These are phyloP conservation scores for Mystacornis crossleyi DNA, from an alignment of 2,113 vertebrate species.

Conservation along the genomic window DNA sequence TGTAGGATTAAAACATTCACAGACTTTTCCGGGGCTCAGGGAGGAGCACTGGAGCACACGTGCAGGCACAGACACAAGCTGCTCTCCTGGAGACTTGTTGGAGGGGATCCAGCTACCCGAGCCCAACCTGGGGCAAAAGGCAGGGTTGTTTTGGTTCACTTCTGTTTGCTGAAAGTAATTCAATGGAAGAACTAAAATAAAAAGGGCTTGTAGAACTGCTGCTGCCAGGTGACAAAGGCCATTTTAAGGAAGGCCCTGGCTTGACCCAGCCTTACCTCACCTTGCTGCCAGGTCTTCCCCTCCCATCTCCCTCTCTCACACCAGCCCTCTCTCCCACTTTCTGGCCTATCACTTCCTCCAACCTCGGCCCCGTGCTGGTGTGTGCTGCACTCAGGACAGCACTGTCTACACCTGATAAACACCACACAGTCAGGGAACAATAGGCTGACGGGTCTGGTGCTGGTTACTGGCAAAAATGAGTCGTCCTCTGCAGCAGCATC, in stretches of 20 bases:
- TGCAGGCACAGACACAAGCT: not conserved
- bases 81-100: rapidly evolving
- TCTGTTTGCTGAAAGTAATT: conserved; percentile 23
- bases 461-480: not conserved
- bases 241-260: not conserved
- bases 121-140: not conserved
- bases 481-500: not conserved
- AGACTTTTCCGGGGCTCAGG: not conserved
- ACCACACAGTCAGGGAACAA: not conserved
- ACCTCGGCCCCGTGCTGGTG: rapidly evolving
- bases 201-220: not conserved
- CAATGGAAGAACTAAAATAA: not conserved
- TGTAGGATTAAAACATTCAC: not conserved
- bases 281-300: not conserved
- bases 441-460: not conserved
- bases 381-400: not conserved
- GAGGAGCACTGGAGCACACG: not conserved
- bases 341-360: not conserved
- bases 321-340: not conserved
- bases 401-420: not conserved
- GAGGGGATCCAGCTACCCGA: not conserved
- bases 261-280: not conserved
- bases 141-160: not conserved
- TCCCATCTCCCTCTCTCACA: not conserved
- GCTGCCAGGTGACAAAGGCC: conserved; percentile 25